Evolutionary conservation across 2,113 vertebrate species (phyloP), one percentile per base, ranked within the genome.

Genomic region (Halichoerus grypus): DNA sequence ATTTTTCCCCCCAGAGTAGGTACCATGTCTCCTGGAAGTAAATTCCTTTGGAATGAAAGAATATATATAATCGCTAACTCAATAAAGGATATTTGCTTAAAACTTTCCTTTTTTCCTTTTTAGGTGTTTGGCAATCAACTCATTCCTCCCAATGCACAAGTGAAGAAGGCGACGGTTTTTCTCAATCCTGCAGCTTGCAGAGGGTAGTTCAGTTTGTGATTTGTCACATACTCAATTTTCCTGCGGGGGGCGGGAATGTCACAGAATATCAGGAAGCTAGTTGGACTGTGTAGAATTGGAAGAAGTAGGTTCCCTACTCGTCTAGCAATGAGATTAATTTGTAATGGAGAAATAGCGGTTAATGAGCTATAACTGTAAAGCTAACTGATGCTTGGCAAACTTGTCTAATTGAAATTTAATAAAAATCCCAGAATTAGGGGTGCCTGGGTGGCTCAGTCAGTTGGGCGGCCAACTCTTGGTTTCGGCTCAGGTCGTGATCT

Each of bases 121-220:
- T 91, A 99, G 99, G 99, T 99, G 94, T 99, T 99, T 99, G 99
- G 99, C 28, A 99, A 99, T 76, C 98, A 99, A 90, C 98, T 99
- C 71, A 99, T 99, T 71, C 98, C 98, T 71, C 99, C 99, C 16
- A 99, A 98, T 71, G 98, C 99, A 61, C 98, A 98, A 11, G 7
- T 99, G 96, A 99, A 99, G 98, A 99, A 99, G 97, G 99, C 99
- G 72, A 99, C 99, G 0, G 99, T 99, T 39, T 99, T 99, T 96
- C 99, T 99, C 93, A 99, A 99, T 84, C 99, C 99, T 81, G 99
- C 99, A 91, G 99, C 99, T 94, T 99, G 99, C 98, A 99, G 98
- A 96, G 99, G 99, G 99, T 99, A 98, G 98, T 94, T 51, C 57
- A 42, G 55, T 55, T 19, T 42, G n/a, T 71, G 59, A 28, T 55